Conservation (phyloP, 2,797 vertebrate genomes). For the Peromyscus nudipes region DNA sequence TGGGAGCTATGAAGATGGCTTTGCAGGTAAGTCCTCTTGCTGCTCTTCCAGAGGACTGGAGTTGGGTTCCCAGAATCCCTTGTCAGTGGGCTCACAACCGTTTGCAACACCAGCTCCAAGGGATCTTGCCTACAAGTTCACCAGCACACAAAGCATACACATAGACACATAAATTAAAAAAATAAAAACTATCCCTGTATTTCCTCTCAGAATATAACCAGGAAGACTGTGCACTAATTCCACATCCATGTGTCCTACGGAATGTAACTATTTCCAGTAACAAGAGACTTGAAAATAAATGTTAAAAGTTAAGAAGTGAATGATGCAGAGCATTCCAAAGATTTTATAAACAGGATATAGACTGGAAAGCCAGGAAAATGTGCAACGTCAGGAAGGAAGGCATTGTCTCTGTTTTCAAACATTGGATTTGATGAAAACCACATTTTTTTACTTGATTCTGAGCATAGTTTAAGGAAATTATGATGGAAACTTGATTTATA, state of each 20-base stretch:
- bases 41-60: background rate
- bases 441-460: background rate
- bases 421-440: conserved; percentile 16
- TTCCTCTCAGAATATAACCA: background rate
- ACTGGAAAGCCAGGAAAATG: conserved; percentile 25
- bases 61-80: background rate
- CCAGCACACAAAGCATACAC: background rate
- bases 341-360: background rate
- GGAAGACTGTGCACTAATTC: background rate
- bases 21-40: background rate
- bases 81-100: background rate
- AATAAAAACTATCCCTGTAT: background rate
- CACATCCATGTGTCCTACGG: background rate
- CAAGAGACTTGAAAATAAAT: background rate
- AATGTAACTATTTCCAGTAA: background rate
- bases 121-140: background rate
- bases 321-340: background rate
- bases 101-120: background rate
- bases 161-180: background rate
- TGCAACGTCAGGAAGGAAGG: background rate
- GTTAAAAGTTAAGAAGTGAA: background rate
- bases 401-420: conserved; percentile 19
- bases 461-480: conserved; percentile 34
- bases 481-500: conserved; percentile 20
- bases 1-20: background rate